Percentiles rank a stretch among this genome's conserved stretches.
These are phyloP conservation scores for Iguana delicatissima DNA, from an alignment of 2,797 vertebrate species.

Conservation along the genomic window DNA sequence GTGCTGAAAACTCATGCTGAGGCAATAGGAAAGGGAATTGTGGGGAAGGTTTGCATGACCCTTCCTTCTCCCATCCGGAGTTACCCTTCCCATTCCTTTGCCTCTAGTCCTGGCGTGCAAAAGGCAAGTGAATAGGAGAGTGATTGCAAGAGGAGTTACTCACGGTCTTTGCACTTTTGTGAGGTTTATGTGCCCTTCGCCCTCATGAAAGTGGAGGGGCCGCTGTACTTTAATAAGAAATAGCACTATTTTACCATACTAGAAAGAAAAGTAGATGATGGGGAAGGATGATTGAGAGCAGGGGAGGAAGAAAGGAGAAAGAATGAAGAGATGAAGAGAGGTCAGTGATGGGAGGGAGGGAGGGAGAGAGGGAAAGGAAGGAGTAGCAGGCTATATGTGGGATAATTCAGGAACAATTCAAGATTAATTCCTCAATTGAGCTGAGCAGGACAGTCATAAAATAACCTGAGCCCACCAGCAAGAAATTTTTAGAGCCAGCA, in stretches of 20 bases:
- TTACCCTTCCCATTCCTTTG: no score
- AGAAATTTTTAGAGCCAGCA: neutral
- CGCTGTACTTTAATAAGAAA: neutral
- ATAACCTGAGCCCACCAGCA: neutral
- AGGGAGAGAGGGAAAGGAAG: neutral
- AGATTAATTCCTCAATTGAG: neutral
- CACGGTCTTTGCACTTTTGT: no score
- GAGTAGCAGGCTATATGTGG: neutral
- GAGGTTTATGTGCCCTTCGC: no score
- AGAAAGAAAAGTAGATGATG: neutral
- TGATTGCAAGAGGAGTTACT: no score
- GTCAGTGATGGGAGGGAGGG: neutral
- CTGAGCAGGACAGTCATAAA: neutral
- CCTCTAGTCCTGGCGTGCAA: no score
- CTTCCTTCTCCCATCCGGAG: no score
- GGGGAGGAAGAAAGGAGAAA: neutral
- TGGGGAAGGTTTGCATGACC: no score
- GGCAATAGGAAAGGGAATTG: no score
- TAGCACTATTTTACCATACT: neutral
- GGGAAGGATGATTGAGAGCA: neutral
- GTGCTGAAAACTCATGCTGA: no score
- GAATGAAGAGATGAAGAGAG: neutral
- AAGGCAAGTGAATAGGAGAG: no score
- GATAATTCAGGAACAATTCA: conserved; percentile 7
- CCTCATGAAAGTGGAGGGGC: no score